Evolutionary conservation across 2,888 invertebrate species (phyloP).

Genomic region (Thereva nobilitata): DNA sequence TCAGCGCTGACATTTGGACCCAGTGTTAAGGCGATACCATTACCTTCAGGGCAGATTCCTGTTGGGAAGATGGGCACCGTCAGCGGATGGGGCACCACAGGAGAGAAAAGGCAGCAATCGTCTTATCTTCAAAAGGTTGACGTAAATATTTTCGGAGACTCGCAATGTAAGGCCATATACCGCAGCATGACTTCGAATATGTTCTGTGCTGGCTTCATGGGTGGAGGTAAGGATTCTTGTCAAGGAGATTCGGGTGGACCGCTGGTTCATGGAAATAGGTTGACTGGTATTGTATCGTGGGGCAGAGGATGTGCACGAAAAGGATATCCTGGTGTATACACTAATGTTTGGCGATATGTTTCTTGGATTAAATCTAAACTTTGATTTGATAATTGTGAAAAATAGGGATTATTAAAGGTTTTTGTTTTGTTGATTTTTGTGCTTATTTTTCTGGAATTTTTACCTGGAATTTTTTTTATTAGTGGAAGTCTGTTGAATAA

Average conservation of each 20-base stretch:
- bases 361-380: too few species aligned
- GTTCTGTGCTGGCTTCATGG: constrained; percentile 39
- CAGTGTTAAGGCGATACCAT: constrained; percentile 53
- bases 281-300: constrained; percentile 15
- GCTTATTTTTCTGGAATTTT: too few species aligned
- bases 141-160: constrained; percentile 58
- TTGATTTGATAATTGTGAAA: too few species aligned
- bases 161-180: constrained; percentile 51
- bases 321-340: constrained; percentile 8
- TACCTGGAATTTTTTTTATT: too few species aligned
- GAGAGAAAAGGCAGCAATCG: constrained; percentile 44
- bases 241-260: constrained; percentile 43
- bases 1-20: constrained; percentile 56
- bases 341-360: neutral
- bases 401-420: too few species aligned
- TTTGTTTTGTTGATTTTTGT: too few species aligned
- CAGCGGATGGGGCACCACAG: constrained; percentile 39
- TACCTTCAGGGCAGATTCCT: constrained; percentile 36
- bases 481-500: too few species aligned
- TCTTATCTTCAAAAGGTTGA: constrained; percentile 56
- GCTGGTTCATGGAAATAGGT: neutral
- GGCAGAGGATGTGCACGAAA: constrained; percentile 19
- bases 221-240: constrained; percentile 39
- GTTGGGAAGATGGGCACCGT: constrained; percentile 16
- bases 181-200: constrained; percentile 28